Percentiles rank a stretch among this genome's conserved stretches.
Evolutionary conservation across 2,113 vertebrate genomes (phyloP).

Genomic region (Phaethon lepturus): DNA sequence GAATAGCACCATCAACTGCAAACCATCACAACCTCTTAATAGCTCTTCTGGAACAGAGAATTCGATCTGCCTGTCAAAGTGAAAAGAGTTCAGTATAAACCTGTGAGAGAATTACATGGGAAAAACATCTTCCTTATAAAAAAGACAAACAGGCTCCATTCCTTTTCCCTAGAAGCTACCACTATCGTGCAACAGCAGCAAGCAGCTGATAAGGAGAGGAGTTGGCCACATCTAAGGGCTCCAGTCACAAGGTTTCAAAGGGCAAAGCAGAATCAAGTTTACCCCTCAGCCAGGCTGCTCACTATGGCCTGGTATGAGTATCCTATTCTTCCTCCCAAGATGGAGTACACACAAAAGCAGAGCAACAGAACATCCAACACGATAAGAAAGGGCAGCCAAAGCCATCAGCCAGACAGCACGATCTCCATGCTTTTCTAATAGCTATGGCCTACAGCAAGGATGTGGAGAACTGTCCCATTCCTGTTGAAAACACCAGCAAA

Average conservation of each 20-base stretch:
- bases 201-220: slow-evolving; percentile 26
- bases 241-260: neutral
- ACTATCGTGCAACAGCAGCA: rapidly evolving
- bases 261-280: neutral
- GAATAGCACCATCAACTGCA: neutral
- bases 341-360: neutral
- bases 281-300: neutral
- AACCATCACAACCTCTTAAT: neutral
- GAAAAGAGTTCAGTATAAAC: neutral
- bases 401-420: neutral
- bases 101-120: neutral
- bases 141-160: neutral
- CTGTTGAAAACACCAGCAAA: neutral
- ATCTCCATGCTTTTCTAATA: neutral
- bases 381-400: neutral
- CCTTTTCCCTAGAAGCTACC: neutral
- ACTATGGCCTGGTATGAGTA: rapidly evolving
- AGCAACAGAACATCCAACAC: neutral
- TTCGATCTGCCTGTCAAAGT: neutral
- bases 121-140: neutral
- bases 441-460: neutral
- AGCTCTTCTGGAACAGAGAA: neutral
- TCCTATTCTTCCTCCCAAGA: neutral
- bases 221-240: neutral
- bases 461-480: neutral